A percentile compares a stretch with the other conserved stretches of the same genome.
These are phyloP conservation scores for Meles meles DNA, from an alignment of 2,113 vertebrate genomes.

Conservation along the genomic window DNA sequence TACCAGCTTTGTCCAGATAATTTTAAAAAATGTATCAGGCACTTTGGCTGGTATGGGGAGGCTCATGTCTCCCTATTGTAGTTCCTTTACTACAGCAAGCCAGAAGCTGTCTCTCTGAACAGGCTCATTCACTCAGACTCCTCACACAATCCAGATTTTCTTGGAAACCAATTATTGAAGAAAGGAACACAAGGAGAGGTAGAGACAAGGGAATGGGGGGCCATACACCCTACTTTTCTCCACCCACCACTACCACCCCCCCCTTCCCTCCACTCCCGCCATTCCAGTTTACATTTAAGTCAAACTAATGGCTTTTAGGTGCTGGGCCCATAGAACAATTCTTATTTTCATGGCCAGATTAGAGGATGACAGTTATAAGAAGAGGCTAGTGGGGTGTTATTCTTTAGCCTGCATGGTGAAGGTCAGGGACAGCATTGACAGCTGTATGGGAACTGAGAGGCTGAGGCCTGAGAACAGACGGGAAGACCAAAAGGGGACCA, in stretches of 20 bases:
- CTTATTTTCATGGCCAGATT: slow-evolving; percentile 28
- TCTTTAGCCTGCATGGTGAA: background rate
- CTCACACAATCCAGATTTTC: background rate
- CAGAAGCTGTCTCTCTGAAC: background rate
- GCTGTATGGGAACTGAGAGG: rapidly evolving
- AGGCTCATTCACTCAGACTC: background rate
- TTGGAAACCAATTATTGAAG: background rate
- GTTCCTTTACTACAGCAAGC: background rate
- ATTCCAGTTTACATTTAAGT: background rate
- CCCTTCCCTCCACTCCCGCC: rapidly evolving
- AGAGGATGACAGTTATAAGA: slow-evolving; percentile 24
- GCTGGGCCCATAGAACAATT: background rate
- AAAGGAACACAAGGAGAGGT: background rate
- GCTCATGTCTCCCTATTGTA: background rate
- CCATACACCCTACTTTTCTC: rapidly evolving
- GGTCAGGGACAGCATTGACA: background rate
- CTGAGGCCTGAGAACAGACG: background rate
- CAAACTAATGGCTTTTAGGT: background rate
- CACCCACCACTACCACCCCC: no score
- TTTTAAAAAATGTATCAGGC: background rate
- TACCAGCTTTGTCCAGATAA: background rate
- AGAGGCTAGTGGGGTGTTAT: background rate
- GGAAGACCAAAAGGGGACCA: background rate
- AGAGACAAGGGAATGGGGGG: rapidly evolving
- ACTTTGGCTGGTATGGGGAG: no score